Evolutionary conservation across 2,113 vertebrate species (phyloP).

Genomic region (Vanacampus margaritifer): DNA sequence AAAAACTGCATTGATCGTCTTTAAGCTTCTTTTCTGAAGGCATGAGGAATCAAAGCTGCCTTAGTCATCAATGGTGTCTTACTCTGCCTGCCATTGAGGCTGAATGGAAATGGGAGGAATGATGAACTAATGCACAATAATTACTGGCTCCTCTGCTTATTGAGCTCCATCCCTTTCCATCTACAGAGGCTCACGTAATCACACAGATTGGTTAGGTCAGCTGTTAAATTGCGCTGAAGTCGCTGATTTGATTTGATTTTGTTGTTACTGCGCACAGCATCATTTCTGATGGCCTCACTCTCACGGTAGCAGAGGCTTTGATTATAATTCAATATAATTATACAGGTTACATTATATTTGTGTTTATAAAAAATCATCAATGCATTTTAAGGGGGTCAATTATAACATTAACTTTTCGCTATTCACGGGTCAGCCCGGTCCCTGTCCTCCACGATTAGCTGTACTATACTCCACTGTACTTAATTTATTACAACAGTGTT

Average conservation of each 20-base stretch:
- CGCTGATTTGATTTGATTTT: not conserved
- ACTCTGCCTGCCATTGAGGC: conserved; percentile 36
- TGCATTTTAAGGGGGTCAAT: too few relatives aligned
- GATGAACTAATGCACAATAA: conserved; percentile 34
- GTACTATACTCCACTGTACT: too few relatives aligned
- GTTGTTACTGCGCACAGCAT: not conserved
- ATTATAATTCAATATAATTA: too few relatives aligned
- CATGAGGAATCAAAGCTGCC: conserved; percentile 32
- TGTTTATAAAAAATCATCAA: too few relatives aligned
- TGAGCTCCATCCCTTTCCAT: conserved; percentile 44
- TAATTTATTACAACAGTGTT: too few relatives aligned
- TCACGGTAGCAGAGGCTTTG: not conserved
- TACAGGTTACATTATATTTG: too few relatives aligned
- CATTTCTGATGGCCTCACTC: conserved; percentile 4
- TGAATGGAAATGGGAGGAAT: conserved; percentile 35
- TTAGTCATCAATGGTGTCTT: conserved; percentile 34
- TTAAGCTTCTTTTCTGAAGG: conserved; percentile 17
- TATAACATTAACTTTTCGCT: too few relatives aligned
- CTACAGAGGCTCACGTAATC: conserved; percentile 30
- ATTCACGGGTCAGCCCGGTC: too few relatives aligned
- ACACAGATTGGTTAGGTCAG: conserved; percentile 17
- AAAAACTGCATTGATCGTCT: conserved; percentile 14
- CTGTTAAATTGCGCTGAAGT: conserved; percentile 13
- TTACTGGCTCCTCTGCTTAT: conserved; percentile 45
- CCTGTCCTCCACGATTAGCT: too few relatives aligned